Evolutionary conservation across 2,888 invertebrate genomes (phyloP), one percentile per base, ranked within the genome.

Genomic region (Cinara cedri): DNA sequence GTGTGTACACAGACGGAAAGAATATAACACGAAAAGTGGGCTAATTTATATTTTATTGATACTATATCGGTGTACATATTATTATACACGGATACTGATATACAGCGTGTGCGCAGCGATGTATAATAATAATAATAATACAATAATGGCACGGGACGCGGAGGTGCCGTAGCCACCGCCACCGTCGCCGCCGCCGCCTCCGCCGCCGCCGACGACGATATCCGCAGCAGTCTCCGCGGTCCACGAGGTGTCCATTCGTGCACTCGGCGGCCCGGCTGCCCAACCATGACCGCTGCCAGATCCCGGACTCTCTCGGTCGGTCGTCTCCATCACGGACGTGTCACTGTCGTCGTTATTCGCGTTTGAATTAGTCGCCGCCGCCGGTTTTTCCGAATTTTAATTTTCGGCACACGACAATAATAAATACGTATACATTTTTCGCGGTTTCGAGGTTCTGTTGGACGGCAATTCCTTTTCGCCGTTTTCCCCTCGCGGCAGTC

Each of bases 241-340:
- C 68, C 78, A 78, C 78, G 78, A 68, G 57, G 68, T 70, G 49
- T 78, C 76, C 78, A 66, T 78, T 78, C 78, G 49, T 60, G 68
- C 21, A 60, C 68, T 68, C 3, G 60, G 68, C 68, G 68, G 78
- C 70, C 26, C 49, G 16, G 60, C 60, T 62, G 78, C 70, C 57
- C 68, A 34, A 78, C 68, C 60, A 78, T 78, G 78, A 70, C 68
- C 55, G 76, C 49, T 70, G 78, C 16, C 51, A 54, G n/a, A 54
- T 51, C 24, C 63, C 6, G 54, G 51, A 24, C 51, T 44, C 74
- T 24, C 13, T 65, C 74, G 74, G 21, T 44, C 74, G 42, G 51
- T 44, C 21, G 21, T 16, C 54, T 9, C 3, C 9, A 51, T 51
- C 51, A 19, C 60, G 10, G 16, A 19, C 21, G 2, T n/a, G 14